Evolutionary conservation across 2,113 vertebrate genomes (phyloP), one percentile per base, ranked within the genome.

Genomic region (Menura novaehollandiae): DNA sequence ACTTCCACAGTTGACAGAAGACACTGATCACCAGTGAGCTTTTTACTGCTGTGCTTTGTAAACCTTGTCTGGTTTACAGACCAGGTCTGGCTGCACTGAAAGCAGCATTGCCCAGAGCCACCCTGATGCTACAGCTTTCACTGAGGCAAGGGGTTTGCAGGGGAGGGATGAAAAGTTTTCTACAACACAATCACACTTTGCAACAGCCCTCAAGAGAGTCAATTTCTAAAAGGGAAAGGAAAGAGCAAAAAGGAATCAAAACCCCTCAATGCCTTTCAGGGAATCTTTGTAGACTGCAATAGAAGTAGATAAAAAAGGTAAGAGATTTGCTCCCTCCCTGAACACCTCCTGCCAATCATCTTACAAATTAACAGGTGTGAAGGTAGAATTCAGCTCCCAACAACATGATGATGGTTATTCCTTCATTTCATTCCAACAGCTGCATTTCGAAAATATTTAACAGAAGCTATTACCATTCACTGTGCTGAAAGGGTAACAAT

Each of bases 81-180:
- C 64, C 22, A 18, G 58, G 49, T 14, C 82, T 77, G 1, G 0
- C 82, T 53, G 62, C 0, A 3, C 60, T 52, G 62, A 91, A 60
- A 88, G 74, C 35, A 11, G 41, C 0, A 0, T 2, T 73, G 49
- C 32, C 37, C 71, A n/a, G 44, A 1, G 2, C 67, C 49, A 46
- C 32, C 33, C 55, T 1, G 1, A 41, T 35, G 32, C 32, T 10
- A 32, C 11, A 84, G 41, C 41, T 49, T 62, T 88, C 55, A 84
- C 59, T 11, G 1, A 86, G 26, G 41, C 55, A 73, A 79, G 16
- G 12, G 13, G 28, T 75, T 82, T 88, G 66, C 49, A 72, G 18
- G 22, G 35, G 12, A 55, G n/a, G 28, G 47, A 39, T 56, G 32
- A 52, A 58, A 56, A 78, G 32, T 49, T 14, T 64, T 59, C n/a